phyloP scores from a whole-genome alignment of 2,113 vertebrate species.

The Odocoileus virginianus region DNA sequence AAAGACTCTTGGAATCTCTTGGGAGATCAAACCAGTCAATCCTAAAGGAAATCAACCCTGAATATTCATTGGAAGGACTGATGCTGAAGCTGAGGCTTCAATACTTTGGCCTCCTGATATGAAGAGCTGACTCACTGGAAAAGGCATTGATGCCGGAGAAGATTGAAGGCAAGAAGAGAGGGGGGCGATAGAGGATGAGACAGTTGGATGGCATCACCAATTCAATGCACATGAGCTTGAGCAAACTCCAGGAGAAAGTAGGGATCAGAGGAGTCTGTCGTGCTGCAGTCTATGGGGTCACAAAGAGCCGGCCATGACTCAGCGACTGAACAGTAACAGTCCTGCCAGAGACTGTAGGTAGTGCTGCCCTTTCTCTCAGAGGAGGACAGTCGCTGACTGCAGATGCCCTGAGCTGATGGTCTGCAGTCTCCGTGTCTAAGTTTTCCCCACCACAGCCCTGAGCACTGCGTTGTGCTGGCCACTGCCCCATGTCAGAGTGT shows the following conservation, averaged over 20 bases:
- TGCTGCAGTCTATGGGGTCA: background rate
- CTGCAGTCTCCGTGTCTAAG: background rate
- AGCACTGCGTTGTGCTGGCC: background rate
- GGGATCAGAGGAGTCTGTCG: fast-evolving
- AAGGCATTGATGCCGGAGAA: background rate
- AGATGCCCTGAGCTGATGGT: background rate
- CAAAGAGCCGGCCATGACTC: background rate
- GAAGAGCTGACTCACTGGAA: background rate
- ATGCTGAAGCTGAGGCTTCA: background rate
- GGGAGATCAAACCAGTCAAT: background rate
- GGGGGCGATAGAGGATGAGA: background rate
- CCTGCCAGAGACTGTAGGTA: background rate
- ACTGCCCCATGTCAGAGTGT: background rate
- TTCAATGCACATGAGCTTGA: background rate
- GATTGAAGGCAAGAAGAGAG: background rate
- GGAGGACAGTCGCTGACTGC: background rate
- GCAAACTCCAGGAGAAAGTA: background rate
- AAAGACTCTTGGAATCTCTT: background rate
- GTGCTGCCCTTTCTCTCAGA: background rate
- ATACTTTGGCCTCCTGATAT: background rate
- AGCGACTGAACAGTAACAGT: background rate
- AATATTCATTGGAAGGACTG: background rate
- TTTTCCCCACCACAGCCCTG: background rate
- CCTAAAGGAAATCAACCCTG: background rate
- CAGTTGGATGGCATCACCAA: background rate